Evolutionary conservation across 2,797 vertebrate species (phyloP).

Genomic region (Hypotaenidia okinawae): DNA sequence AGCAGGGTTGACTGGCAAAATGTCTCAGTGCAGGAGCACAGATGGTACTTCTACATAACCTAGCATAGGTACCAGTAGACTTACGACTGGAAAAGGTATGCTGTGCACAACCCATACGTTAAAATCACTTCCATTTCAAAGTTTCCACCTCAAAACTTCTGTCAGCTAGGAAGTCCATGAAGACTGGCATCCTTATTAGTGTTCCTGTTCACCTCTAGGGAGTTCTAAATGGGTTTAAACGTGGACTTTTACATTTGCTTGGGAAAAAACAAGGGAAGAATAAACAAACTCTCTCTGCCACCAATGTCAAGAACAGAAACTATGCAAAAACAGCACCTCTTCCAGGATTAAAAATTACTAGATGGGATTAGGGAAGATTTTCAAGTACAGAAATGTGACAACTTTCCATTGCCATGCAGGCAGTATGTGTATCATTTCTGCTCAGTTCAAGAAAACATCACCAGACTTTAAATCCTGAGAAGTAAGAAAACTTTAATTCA

Average conservation of each 20-base stretch:
- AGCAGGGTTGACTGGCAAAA: slow-evolving; percentile 54
- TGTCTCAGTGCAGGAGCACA: slow-evolving; percentile 33
- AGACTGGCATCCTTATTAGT: background rate
- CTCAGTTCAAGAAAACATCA: background rate
- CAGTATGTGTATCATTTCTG: fast-evolving
- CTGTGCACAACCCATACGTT: background rate
- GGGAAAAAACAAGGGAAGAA: background rate
- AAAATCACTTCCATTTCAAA: background rate
- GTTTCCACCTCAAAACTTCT: background rate
- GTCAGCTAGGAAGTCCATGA: background rate
- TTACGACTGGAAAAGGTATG: slow-evolving; percentile 4
- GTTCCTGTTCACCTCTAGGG: background rate
- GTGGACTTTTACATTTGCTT: background rate
- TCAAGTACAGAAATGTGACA: background rate
- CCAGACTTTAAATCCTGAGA: background rate
- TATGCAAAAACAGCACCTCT: background rate
- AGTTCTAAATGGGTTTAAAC: background rate
- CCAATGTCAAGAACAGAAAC: background rate
- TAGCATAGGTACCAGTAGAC: slow-evolving; percentile 15
- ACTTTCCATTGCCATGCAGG: background rate
- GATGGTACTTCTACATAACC: slow-evolving; percentile 49
- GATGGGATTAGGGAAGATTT: background rate
- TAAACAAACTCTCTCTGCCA: background rate
- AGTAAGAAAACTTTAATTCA: background rate
- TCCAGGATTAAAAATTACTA: background rate